Conservation (phyloP, 2,888 invertebrate species). For the Noctua janthina region DNA sequence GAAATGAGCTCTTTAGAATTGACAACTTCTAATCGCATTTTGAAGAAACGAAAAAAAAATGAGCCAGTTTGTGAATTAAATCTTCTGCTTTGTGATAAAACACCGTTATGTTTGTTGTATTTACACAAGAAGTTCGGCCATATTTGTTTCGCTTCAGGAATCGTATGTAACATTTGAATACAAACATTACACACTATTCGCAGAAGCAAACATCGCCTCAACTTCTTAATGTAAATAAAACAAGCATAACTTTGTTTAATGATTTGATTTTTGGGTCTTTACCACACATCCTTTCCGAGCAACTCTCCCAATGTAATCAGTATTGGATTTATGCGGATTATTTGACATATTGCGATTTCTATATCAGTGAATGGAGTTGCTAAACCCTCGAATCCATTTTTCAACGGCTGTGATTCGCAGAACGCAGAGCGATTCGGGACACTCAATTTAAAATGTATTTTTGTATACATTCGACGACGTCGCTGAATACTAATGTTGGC, state of each 20-base stretch:
- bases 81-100: conserved; percentile 20
- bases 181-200: conserved; percentile 62
- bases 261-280: conserved; percentile 49
- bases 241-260: conserved; percentile 63
- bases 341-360: conserved; percentile 47
- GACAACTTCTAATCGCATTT: not conserved
- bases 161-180: conserved; percentile 59
- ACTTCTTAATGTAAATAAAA: conserved; percentile 59
- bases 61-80: conserved; percentile 23
- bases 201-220: conserved; percentile 57
- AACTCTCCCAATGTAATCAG: conserved; percentile 43
- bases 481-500: conserved; percentile 61
- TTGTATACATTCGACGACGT: conserved; percentile 52
- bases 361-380: conserved; percentile 28
- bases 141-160: conserved; percentile 60
- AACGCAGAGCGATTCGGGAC: conserved; percentile 42
- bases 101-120: conserved; percentile 37
- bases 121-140: conserved; percentile 52
- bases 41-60: not conserved
- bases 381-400: conserved; percentile 45
- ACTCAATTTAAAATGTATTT: conserved; percentile 62
- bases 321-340: conserved; percentile 30
- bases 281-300: conserved; percentile 15
- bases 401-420: conserved; percentile 38
- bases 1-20: conserved; percentile 6